A percentile compares a stretch with the other conserved stretches of the same genome.
These are phyloP conservation scores for Meghimatium bilineatum DNA, from an alignment of 2,888 invertebrate species.

Conservation along the genomic window DNA sequence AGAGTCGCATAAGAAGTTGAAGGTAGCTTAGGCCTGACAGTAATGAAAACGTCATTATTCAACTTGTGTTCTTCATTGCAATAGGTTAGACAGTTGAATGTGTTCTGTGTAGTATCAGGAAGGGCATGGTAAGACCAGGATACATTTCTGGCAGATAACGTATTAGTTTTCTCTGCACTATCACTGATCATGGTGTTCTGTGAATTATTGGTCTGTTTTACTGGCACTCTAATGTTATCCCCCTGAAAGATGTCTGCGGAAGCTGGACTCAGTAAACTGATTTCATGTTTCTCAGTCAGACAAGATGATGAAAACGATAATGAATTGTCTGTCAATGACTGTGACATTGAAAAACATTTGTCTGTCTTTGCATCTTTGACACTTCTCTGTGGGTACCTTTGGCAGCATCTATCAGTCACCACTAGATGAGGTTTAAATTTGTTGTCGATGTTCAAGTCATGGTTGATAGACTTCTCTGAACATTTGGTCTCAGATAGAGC, in stretches of 20 bases:
- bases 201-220: background rate
- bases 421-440: background rate
- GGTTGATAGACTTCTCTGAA: background rate
- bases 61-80: background rate
- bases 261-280: background rate
- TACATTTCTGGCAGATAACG: background rate
- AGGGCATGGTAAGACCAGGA: slow-evolving; percentile 21
- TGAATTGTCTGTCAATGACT: background rate
- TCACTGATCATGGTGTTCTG: background rate
- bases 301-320: background rate
- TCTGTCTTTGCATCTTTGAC: background rate
- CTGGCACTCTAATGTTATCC: background rate
- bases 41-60: background rate
- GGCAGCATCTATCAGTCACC: background rate
- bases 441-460: background rate
- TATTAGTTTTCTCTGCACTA: too few relatives aligned
- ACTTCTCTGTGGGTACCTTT: background rate
- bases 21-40: background rate
- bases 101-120: background rate
- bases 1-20: background rate
- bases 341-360: background rate
- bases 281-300: background rate
- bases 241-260: background rate
- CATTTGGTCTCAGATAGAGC: background rate
- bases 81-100: background rate